Base-by-base conservation (phyloP, 1,140 invertebrate genomes). In the Heliconius hermathena region DNA sequence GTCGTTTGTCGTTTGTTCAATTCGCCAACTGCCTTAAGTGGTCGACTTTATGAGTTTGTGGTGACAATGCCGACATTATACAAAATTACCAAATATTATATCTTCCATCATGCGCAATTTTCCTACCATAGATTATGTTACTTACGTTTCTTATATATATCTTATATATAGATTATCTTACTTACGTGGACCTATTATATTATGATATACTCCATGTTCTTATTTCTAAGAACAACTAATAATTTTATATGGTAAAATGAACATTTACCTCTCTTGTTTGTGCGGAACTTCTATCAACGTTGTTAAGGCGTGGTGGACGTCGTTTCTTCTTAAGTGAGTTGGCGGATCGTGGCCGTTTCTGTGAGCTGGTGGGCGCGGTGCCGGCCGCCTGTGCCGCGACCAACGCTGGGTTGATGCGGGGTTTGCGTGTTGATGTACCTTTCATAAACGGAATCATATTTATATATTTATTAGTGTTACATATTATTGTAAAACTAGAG, bases 391-490 rank as follows among this genome's bases (percentile, higher is more conserved):
- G 98, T 88, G 98, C 98, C n/a, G 98, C 98, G 84, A 98, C 98
- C 85, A 99, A 94, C 91, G 99, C 98, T 36, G 98, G 98, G 95
- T 99, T 99, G 87, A 99, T 97, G 84, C 98, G 96, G 81, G 98
- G 98, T 94, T 99, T 99, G 88, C 98, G 96, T 84, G 97, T 97
- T 38, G 97, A 97, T 82, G 97, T 97, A 89, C 97, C 95, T 96
- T 82, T 6, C 3, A n/a, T 66, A 66, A 26, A 22, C 3, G 8
- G n/a, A 57, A 57, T 22, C 3, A n/a, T 11, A 22, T 57, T 11
- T 57, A 57, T 57, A 20, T n/a, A n/a, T 57, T 57, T 57, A 3
- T 22, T 57, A 22, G 54, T 57, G 13, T 46, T 46, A 46, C 13
- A 16, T 20, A 57, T 57, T 22, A 36, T 8, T 36, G 33, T 36